Evolutionary conservation across 2,797 vertebrate species (phyloP).

Genomic region (Hydrophis major): DNA sequence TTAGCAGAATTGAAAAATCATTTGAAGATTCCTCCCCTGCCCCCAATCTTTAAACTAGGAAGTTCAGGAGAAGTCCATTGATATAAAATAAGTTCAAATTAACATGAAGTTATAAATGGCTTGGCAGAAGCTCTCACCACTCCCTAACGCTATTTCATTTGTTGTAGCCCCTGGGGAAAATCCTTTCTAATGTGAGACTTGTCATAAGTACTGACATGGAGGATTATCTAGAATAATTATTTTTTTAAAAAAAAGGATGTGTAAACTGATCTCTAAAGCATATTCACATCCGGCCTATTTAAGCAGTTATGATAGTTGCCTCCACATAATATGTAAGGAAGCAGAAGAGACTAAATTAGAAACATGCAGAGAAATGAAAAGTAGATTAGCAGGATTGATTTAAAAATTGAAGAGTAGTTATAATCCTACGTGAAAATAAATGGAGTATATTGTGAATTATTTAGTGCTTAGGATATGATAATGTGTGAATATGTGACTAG

Average conservation of each 20-base stretch:
- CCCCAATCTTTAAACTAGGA: not conserved
- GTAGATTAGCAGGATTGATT: slow-evolving; percentile 58
- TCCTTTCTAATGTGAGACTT: slow-evolving; percentile 44
- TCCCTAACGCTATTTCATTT: slow-evolving; percentile 38
- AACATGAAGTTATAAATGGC: slow-evolving; percentile 13
- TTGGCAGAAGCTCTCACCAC: slow-evolving; percentile 12
- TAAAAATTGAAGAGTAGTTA: slow-evolving; percentile 52
- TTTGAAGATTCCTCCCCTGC: not conserved
- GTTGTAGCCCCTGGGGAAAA: not conserved
- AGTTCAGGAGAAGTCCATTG: not conserved
- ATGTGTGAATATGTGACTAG: too few species aligned
- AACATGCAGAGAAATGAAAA: slow-evolving; percentile 53
- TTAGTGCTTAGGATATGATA: too few species aligned
- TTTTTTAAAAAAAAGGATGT: slow-evolving; percentile 46
- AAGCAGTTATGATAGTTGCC: slow-evolving; percentile 36
- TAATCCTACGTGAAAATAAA: too few species aligned
- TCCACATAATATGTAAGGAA: not conserved
- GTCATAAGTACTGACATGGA: slow-evolving; percentile 49
- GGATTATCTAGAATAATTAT: slow-evolving; percentile 52
- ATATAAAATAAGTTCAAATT: not conserved
- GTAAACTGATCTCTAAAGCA: slow-evolving; percentile 10
- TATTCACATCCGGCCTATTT: slow-evolving; percentile 36
- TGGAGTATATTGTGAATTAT: too few species aligned
- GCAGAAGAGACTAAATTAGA: slow-evolving; percentile 14
- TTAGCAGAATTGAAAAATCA: slow-evolving; percentile 28